phyloP scores from a whole-genome alignment of 1,140 invertebrate genomes.

The Eupristina koningsbergeri region DNA sequence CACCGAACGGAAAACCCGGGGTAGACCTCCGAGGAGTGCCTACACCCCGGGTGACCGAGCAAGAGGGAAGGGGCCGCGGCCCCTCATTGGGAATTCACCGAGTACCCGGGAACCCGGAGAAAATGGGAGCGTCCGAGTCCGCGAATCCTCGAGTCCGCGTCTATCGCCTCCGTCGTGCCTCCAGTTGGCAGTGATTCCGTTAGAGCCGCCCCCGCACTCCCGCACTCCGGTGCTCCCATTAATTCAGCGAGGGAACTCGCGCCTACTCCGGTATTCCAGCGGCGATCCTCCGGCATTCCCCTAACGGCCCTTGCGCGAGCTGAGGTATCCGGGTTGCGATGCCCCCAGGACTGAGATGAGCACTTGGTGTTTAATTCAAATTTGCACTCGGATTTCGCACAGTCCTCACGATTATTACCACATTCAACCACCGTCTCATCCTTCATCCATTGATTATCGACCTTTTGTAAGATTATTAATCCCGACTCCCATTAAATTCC shows the following conservation, averaged over 20 bases:
- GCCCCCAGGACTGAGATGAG: neutral
- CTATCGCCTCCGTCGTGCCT: neutral
- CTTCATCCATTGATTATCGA: no score
- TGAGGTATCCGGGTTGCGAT: neutral
- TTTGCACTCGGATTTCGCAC: no score
- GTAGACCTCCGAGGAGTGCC: no score
- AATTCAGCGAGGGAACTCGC: neutral
- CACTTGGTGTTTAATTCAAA: neutral
- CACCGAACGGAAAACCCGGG: no score
- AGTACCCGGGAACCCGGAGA: neutral
- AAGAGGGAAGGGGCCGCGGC: neutral
- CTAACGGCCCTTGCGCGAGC: neutral
- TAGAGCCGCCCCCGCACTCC: neutral
- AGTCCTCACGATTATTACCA: no score
- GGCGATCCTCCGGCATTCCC: neutral
- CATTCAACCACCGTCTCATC: no score
- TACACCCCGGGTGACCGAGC: neutral
- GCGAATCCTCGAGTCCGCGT: neutral
- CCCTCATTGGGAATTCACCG: neutral
- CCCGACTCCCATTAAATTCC: no score
- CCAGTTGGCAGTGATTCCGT: neutral
- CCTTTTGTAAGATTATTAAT: no score
- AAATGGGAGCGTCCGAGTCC: no score
- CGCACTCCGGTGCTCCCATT: neutral
- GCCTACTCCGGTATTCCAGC: constrained; percentile 12